Percentiles rank a stretch among this genome's conserved stretches.
Evolutionary conservation across 2,888 invertebrate genomes (phyloP).

Genomic region (Drosophila neutralis): DNA sequence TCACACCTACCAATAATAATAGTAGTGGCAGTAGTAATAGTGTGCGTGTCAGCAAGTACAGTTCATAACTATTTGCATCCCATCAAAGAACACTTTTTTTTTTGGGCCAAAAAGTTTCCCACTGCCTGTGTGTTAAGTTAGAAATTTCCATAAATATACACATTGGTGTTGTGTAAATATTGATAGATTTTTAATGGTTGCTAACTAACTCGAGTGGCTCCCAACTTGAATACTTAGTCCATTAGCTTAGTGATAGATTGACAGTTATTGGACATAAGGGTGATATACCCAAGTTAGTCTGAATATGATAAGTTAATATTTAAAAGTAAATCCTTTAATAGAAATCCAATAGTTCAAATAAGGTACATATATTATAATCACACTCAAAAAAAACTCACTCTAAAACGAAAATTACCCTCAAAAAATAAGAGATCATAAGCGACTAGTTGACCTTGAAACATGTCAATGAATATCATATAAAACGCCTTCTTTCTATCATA

Average conservation of each 20-base stretch:
- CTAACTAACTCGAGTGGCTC: slow-evolving; percentile 14
- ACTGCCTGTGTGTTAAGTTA: slow-evolving; percentile 4
- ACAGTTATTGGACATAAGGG: background rate
- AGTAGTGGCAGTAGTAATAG: background rate
- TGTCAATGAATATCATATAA: background rate
- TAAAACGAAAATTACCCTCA: background rate
- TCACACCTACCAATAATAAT: slow-evolving; percentile 11
- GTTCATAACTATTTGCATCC: slow-evolving; percentile 27
- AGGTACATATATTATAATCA: background rate
- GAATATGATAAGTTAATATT: background rate
- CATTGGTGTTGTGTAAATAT: slow-evolving; percentile 44
- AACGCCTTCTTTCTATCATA: background rate
- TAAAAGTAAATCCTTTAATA: background rate
- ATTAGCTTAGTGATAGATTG: background rate
- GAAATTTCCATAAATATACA: slow-evolving; percentile 45
- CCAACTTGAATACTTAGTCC: background rate
- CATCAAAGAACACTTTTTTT: slow-evolving; percentile 2
- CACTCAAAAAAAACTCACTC: background rate
- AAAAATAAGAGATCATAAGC: background rate
- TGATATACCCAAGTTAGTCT: background rate
- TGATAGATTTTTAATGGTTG: slow-evolving; percentile 57
- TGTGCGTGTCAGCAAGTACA: slow-evolving; percentile 2
- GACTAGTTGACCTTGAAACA: background rate
- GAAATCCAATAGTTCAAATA: background rate
- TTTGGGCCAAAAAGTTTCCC: slow-evolving; percentile 11